Base-by-base conservation (phyloP, 2,113 vertebrate genomes). In the Hepsetus odoe region DNA sequence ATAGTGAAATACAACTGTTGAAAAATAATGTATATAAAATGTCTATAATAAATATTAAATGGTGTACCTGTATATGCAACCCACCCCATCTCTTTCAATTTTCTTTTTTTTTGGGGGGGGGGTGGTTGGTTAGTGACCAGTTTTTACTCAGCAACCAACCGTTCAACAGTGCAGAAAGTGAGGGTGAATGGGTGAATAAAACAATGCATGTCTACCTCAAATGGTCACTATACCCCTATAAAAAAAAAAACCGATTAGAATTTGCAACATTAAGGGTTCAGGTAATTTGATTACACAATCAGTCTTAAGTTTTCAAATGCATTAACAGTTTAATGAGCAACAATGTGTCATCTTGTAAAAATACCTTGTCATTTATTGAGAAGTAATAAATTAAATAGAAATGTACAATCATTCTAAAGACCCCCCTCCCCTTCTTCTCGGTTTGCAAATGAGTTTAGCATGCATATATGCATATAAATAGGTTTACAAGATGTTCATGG, bases 1-100 rank as follows among this genome's bases (percentile, higher is more conserved):
- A 93, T 94, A 95, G 92, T 93, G 93, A 94, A 96, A 93, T 94
- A 94, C 94, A 94, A 88, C 91, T 95, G 94, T 96, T 95, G 91
- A 95, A 94, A 95, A 95, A 92, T 93, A 94, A 93, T 98, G 96
- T 99, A 99, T 94, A 99, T 98, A 98, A 98, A 98, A 98, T 98
- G 95, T 97, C 95, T 98, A 99, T 98, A 97, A 99, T 97, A 97
- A 99, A 96, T 98, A 98, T 95, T 96, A 97, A 98, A 98, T 96
- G 95, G 95, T 96, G 97, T 97, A 96, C 92, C 94, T 97, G 95
- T 96, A 95, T 93, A 91, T 91, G 76, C 18, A 76, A 84, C 61
- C 46, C 38, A 58, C 38, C 40, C 53, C 33, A 32, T 76, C 67
- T 80, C 68, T 74, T 64, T 28, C 75, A 59, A 44, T 38, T 74